Percentiles rank a stretch among this genome's conserved stretches.
These are phyloP conservation scores for Nemurella pictetii DNA, from an alignment of 2,888 invertebrate genomes.

Conservation along the genomic window DNA sequence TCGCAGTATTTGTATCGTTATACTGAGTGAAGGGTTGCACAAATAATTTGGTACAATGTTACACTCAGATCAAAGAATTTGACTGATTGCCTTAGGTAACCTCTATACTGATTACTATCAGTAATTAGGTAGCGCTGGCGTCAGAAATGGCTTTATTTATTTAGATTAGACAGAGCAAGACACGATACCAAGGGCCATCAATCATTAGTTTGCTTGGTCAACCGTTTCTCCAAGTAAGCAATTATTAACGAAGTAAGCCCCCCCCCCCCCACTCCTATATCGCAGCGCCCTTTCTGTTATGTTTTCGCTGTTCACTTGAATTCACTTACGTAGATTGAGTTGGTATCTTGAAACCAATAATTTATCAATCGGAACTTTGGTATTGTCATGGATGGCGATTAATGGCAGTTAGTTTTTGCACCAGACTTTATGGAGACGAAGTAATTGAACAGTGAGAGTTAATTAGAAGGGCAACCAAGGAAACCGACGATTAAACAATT, in stretches of 20 bases:
- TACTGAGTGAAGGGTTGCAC: not conserved
- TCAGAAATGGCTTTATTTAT: not conserved
- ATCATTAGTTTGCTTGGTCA: constrained; percentile 10
- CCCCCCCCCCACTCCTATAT: too few species aligned
- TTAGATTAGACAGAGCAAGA: not conserved
- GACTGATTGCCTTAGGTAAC: not conserved
- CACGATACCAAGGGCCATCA: not conserved
- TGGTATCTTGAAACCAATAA: constrained; percentile 17
- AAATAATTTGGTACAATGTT: not conserved
- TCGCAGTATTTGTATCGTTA: too few species aligned
- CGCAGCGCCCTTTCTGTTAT: not conserved
- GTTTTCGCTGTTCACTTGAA: not conserved
- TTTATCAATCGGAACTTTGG: constrained; percentile 16
- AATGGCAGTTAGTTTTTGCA: not conserved
- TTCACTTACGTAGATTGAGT: constrained; percentile 21
- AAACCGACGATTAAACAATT: not conserved
- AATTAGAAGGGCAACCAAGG: not conserved
- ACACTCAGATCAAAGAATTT: not conserved
- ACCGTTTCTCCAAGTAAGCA: not conserved
- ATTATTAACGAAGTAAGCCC: not conserved
- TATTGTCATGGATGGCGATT: constrained; percentile 9
- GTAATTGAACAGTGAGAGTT: constrained; percentile 5
- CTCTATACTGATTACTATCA: not conserved
- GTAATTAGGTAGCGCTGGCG: not conserved
- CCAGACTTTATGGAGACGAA: constrained; percentile 15